A percentile compares a stretch with the other conserved stretches of the same genome.
Conservation (phyloP, 2,888 invertebrate genomes). For the Acleris literana region DNA sequence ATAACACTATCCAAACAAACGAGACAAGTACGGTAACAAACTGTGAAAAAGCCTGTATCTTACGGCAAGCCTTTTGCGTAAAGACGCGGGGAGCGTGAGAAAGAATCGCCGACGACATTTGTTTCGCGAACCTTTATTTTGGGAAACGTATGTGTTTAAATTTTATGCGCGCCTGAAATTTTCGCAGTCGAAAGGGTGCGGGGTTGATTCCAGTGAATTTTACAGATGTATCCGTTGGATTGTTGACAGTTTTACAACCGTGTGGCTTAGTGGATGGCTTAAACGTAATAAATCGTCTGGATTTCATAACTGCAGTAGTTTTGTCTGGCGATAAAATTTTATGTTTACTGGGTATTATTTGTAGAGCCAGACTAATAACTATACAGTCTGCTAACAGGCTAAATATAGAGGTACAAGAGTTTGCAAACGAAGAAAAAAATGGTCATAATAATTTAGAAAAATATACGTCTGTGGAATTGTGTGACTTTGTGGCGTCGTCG, state of each 20-base stretch:
- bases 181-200: conserved; percentile 22
- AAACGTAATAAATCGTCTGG: conserved; percentile 9
- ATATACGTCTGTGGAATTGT: too few relatives aligned
- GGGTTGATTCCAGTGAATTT: conserved; percentile 11
- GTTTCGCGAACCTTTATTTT: conserved; percentile 61
- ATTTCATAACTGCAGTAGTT: background rate
- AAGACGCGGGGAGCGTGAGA: conserved; percentile 70
- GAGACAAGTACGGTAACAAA: background rate
- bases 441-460: too few relatives aligned
- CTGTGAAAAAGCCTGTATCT: conserved; percentile 32
- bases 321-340: background rate
- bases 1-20: background rate
- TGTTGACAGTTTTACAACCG: conserved; percentile 18
- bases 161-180: conserved; percentile 42
- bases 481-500: too few relatives aligned
- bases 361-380: conserved; percentile 7
- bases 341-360: background rate
- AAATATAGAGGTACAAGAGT: background rate
- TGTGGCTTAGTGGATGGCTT: conserved; percentile 6
- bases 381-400: background rate
- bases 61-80: conserved; percentile 49
- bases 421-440: too few relatives aligned
- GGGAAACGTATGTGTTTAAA: conserved; percentile 60
- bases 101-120: conserved; percentile 74
- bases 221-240: conserved; percentile 16